Conservation (phyloP, 2,888 invertebrate genomes). For the Spicauda simplicius region DNA sequence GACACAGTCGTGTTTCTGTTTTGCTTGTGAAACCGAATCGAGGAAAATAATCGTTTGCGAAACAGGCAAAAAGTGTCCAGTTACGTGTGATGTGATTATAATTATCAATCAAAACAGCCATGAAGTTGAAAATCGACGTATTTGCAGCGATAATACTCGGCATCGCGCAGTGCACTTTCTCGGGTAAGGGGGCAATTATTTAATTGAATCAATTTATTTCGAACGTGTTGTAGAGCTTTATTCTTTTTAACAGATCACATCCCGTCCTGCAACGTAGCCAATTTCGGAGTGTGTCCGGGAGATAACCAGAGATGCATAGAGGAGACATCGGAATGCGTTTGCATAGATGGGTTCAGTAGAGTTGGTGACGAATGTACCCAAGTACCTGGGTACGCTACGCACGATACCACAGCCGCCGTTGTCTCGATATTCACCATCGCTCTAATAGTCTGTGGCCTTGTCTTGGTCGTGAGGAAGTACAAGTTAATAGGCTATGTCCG, state of each 20-base stretch:
- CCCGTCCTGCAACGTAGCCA: constrained; percentile 73
- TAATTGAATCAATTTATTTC: constrained; percentile 81
- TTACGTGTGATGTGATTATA: constrained; percentile 67
- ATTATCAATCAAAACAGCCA: constrained; percentile 41
- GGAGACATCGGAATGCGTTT: constrained; percentile 58
- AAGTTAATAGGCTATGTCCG: constrained; percentile 71
- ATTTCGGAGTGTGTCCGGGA: constrained; percentile 58
- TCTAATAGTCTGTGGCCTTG: constrained; percentile 67
- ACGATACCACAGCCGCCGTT: constrained; percentile 62
- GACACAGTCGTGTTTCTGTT: constrained; percentile 54
- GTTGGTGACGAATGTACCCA: constrained; percentile 60
- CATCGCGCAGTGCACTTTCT: constrained; percentile 63
- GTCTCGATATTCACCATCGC: constrained; percentile 71
- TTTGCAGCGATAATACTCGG: constrained; percentile 64
- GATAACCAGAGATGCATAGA: constrained; percentile 64
- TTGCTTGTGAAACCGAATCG: constrained; percentile 56
- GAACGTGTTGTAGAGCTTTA: constrained; percentile 65
- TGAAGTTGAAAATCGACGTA: constrained; percentile 52
- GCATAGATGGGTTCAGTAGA: constrained; percentile 57
- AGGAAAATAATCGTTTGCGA: constrained; percentile 51
- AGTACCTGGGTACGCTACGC: constrained; percentile 43
- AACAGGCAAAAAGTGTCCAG: constrained; percentile 52
- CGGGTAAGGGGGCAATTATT: constrained; percentile 81
- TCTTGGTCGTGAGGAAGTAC: constrained; percentile 75
- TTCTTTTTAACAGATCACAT: constrained; percentile 82